Evolutionary conservation across 2,113 vertebrate genomes (phyloP).

Genomic region (Rhinolophus ferrumequinum): DNA sequence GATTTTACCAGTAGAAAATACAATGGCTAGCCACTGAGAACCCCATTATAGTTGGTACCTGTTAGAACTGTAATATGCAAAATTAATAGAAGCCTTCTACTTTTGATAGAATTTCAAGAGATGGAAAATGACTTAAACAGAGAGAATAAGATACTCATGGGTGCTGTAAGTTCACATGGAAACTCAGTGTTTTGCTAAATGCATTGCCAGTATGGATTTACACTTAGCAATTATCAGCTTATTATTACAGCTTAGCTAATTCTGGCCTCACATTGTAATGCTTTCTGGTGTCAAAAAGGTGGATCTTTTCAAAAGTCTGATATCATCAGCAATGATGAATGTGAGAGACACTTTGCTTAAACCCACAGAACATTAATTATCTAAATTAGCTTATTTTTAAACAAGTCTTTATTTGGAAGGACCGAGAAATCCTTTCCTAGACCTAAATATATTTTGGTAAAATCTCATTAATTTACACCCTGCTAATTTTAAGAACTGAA

Average conservation of each 20-base stretch:
- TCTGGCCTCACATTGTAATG: constrained; percentile 32
- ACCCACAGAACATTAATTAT: constrained; percentile 47
- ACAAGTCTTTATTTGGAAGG: constrained; percentile 48
- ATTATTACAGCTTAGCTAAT: constrained; percentile 59
- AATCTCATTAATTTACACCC: constrained; percentile 61
- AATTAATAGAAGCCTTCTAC: not conserved
- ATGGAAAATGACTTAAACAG: not conserved
- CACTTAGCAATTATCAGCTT: constrained; percentile 65
- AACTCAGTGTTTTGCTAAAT: constrained; percentile 36
- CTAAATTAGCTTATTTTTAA: constrained; percentile 46
- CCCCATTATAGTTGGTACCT: not conserved
- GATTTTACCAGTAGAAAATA: not conserved
- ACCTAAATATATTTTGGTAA: constrained; percentile 18
- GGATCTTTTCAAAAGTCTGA: constrained; percentile 40
- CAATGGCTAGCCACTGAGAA: not conserved
- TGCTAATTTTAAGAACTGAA: constrained; percentile 60
- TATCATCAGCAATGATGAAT: constrained; percentile 48
- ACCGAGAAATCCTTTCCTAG: not conserved
- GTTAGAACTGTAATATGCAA: not conserved
- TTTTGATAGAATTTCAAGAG: constrained; percentile 8
- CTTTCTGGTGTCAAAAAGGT: constrained; percentile 29
- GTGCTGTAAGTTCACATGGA: not conserved
- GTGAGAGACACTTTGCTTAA: constrained; percentile 64
- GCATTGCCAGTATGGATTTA: not conserved
- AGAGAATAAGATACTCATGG: not conserved